phyloP scores from a whole-genome alignment of 2,888 invertebrate genomes.

The Pyrrhosoma nymphula region DNA sequence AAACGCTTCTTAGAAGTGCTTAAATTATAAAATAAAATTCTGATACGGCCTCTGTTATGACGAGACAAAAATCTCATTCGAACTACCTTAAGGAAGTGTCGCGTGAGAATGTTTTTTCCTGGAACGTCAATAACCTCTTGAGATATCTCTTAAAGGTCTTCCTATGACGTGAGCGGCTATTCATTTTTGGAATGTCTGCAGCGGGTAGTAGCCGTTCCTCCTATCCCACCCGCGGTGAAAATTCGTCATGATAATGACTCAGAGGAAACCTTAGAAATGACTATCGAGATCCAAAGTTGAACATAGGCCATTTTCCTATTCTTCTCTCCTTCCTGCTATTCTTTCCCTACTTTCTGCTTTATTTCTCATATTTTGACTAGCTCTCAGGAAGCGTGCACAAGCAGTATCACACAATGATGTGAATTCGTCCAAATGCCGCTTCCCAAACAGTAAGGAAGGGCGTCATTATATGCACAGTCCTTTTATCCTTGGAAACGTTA shows the following conservation, averaged over 20 bases:
- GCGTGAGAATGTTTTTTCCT: neutral
- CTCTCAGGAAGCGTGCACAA: neutral
- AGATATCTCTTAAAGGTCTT: neutral
- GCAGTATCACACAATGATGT: neutral
- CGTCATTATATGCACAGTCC: neutral
- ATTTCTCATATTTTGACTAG: neutral
- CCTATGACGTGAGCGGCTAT: constrained; percentile 12
- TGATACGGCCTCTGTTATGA: no score
- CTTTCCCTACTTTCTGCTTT: neutral
- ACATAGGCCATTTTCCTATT: neutral
- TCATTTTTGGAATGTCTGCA: neutral
- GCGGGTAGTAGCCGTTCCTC: neutral
- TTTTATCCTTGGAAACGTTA: no score
- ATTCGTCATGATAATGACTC: constrained; percentile 5
- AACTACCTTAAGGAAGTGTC: no score
- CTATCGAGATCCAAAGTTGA: neutral
- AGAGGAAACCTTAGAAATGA: neutral
- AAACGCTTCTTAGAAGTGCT: no score
- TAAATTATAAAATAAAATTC: no score
- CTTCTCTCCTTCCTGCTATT: neutral
- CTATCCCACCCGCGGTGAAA: neutral
- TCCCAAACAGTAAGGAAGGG: neutral
- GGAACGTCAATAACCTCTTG: neutral
- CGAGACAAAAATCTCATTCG: no score
- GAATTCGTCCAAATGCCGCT: neutral